Evolutionary conservation across 1,140 invertebrate species (phyloP).

Genomic region (Cydia fagiglandana): DNA sequence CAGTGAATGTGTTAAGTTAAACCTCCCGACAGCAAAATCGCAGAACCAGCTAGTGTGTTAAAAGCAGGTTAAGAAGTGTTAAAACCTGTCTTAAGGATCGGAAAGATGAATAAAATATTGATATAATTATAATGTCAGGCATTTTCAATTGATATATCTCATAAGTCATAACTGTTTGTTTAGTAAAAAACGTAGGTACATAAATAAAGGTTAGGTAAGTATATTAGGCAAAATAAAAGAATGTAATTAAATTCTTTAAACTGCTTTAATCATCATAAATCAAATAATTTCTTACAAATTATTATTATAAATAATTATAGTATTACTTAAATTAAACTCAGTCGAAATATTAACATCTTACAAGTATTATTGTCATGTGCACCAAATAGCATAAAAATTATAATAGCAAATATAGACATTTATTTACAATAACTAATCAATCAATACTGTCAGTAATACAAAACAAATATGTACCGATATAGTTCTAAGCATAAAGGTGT

Average conservation of each 20-base stretch:
- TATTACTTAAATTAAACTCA: neutral
- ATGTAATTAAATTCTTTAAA: neutral
- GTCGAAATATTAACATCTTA: slow-evolving; percentile 1
- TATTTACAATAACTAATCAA: neutral
- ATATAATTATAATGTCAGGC: no score
- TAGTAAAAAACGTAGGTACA: no score
- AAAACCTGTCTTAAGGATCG: no score
- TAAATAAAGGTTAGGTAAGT: neutral
- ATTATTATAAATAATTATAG: neutral
- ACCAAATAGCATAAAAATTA: neutral
- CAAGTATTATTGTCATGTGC: slow-evolving; percentile 1
- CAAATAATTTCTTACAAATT: neutral
- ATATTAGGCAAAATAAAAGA: neutral
- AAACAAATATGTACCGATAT: no score
- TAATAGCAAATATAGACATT: neutral
- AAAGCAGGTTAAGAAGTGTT: no score
- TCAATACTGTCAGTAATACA: neutral
- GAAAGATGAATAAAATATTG: no score
- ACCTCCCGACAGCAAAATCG: no score
- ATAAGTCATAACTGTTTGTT: no score
- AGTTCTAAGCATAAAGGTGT: no score
- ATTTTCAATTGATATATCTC: no score
- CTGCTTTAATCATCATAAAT: neutral
- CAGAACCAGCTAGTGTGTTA: no score
- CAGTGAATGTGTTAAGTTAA: no score